Evolutionary conservation across 2,797 vertebrate genomes (phyloP).

Genomic region (Meriones psammophilus): DNA sequence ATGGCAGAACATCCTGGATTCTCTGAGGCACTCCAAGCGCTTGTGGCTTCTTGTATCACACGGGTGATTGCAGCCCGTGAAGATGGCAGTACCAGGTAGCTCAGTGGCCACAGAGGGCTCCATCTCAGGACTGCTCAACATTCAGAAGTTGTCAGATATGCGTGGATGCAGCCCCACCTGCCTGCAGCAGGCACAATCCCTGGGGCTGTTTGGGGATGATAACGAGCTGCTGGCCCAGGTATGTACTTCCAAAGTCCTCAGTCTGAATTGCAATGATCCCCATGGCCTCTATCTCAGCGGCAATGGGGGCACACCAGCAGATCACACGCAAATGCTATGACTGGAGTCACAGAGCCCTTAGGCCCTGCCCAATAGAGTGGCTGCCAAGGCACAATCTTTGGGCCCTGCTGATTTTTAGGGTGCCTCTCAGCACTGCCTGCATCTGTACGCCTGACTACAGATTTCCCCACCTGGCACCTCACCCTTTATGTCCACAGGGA

Average conservation of each 20-base stretch:
- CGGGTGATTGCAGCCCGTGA: slow-evolving; percentile 97
- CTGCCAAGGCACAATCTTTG: slow-evolving; percentile 94
- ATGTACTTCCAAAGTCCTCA: slow-evolving; percentile 92
- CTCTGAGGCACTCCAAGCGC: slow-evolving; percentile 95
- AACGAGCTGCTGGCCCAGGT: slow-evolving; percentile 88
- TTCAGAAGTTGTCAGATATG: slow-evolving; percentile 97
- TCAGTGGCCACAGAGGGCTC: slow-evolving; percentile 95
- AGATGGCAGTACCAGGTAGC: slow-evolving; percentile 98
- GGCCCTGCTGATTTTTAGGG: slow-evolving; percentile 91
- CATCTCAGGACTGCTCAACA: slow-evolving; percentile 96
- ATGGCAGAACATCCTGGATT: slow-evolving; percentile 99
- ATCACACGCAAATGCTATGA: slow-evolving; percentile 93
- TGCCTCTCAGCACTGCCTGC: slow-evolving; percentile 85
- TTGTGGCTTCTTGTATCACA: slow-evolving; percentile 98
- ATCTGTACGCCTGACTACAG: slow-evolving; percentile 82
- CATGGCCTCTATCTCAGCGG: slow-evolving; percentile 91
- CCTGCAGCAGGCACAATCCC: slow-evolving; percentile 95
- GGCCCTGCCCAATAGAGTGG: slow-evolving; percentile 93
- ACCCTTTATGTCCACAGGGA: background rate
- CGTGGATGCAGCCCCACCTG: slow-evolving; percentile 95
- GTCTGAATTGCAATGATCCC: slow-evolving; percentile 90
- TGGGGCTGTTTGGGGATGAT: slow-evolving; percentile 95
- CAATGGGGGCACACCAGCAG: slow-evolving; percentile 91
- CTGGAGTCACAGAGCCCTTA: slow-evolving; percentile 92
- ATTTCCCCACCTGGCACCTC: slow-evolving; percentile 64